Evolutionary conservation across 2,113 vertebrate genomes (phyloP).

Genomic region (Aegithalos caudatus): DNA sequence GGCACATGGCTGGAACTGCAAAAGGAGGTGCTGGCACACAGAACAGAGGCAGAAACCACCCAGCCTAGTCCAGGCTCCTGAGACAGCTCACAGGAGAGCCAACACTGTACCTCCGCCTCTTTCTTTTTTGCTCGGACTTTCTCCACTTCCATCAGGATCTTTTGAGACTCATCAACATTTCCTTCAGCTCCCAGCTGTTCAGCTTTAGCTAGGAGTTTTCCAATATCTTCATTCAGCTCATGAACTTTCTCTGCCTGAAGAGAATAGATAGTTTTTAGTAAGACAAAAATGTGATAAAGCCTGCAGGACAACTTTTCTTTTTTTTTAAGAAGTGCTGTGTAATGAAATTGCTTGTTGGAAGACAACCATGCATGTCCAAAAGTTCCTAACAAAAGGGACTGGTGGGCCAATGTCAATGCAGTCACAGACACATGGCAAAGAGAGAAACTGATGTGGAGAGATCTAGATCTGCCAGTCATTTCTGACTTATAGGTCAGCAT

Average conservation of each 20-base stretch:
- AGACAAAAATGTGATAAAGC: not conserved
- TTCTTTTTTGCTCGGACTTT: slow-evolving; percentile 94
- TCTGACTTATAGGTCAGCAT: not conserved
- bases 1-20: not conserved
- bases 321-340: not conserved
- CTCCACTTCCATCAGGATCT: slow-evolving; percentile 96
- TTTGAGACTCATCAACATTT: slow-evolving; percentile 97
- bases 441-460: not conserved
- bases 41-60: not conserved
- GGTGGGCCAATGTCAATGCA: not conserved
- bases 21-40: not conserved
- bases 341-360: not conserved
- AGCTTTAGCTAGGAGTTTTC: slow-evolving; percentile 95
- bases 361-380: not conserved
- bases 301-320: not conserved
- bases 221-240: slow-evolving; percentile 97
- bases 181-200: slow-evolving; percentile 97
- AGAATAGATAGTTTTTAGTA: not conserved
- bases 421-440: not conserved
- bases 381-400: not conserved
- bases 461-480: not conserved
- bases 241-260: slow-evolving; percentile 96
- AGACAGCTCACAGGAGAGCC: not conserved
- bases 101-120: slow-evolving; percentile 88
- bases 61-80: not conserved